Evolutionary conservation across 2,888 invertebrate genomes (phyloP).

Genomic region (Himalopsyche tibetana): DNA sequence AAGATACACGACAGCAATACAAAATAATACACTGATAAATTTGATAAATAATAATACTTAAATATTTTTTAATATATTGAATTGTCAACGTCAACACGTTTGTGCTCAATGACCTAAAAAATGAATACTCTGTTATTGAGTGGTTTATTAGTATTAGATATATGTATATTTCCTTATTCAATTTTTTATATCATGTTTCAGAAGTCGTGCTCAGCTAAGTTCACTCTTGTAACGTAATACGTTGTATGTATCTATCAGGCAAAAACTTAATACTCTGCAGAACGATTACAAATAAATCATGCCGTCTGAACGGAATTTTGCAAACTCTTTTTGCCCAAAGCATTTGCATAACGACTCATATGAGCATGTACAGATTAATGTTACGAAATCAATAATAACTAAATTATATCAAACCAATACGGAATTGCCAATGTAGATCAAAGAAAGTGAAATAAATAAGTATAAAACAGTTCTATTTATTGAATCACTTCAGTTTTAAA

Average conservation of each 20-base stretch:
- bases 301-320: not conserved
- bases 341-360: slow-evolving; percentile 1
- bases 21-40: no score
- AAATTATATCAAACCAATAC: not conserved
- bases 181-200: not conserved
- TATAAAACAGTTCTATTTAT: no score
- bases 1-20: no score
- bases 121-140: not conserved
- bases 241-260: not conserved
- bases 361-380: not conserved
- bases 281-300: slow-evolving; percentile 14
- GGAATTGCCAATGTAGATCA: not conserved
- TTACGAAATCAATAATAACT: slow-evolving; percentile 12
- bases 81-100: no score
- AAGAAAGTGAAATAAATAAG: slow-evolving; percentile 1
- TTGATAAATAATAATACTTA: no score
- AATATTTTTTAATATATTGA: no score
- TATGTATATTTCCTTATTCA: not conserved
- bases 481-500: no score
- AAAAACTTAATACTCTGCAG: not conserved
- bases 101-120: not conserved
- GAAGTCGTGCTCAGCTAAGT: not conserved
- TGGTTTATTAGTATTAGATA: not conserved
- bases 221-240: not conserved
- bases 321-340: slow-evolving; percentile 7